A percentile compares a stretch with the other conserved stretches of the same genome.
These are phyloP conservation scores for Tylochromis polylepis DNA, from an alignment of 2,113 vertebrate genomes.

Conservation along the genomic window DNA sequence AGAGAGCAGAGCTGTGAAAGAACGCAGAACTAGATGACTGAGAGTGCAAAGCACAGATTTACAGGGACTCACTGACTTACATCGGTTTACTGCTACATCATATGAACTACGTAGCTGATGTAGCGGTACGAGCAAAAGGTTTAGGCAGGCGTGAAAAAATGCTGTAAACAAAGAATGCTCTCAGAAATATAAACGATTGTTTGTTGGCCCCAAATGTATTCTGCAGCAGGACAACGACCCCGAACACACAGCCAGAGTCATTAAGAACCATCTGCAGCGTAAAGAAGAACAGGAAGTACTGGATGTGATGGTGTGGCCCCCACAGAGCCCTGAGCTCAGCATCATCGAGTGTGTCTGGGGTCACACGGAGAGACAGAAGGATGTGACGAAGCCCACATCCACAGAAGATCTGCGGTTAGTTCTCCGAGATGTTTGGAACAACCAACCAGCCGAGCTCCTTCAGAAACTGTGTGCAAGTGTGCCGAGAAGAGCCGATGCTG, in stretches of 20 bases:
- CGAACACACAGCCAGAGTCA: neutral
- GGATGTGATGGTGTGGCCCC: neutral
- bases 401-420: neutral
- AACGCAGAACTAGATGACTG: rapidly evolving
- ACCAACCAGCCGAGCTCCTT: neutral
- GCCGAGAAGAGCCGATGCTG: no score
- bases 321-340: neutral
- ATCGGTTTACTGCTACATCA: neutral
- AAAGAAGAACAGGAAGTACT: neutral
- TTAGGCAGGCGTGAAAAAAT: neutral
- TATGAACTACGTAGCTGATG: neutral
- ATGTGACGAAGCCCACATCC: neutral
- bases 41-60: neutral
- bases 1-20: neutral
- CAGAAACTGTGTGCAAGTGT: no score
- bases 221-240: neutral
- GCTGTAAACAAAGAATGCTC: neutral
- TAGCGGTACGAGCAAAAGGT: neutral
- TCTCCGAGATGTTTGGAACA: neutral
- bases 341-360: neutral
- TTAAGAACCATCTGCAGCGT: neutral
- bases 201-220: neutral
- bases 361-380: neutral
- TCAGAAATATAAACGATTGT: neutral
- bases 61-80: neutral